Base-by-base conservation (phyloP, 2,797 vertebrate genomes). In the Leuciscus waleckii region DNA sequence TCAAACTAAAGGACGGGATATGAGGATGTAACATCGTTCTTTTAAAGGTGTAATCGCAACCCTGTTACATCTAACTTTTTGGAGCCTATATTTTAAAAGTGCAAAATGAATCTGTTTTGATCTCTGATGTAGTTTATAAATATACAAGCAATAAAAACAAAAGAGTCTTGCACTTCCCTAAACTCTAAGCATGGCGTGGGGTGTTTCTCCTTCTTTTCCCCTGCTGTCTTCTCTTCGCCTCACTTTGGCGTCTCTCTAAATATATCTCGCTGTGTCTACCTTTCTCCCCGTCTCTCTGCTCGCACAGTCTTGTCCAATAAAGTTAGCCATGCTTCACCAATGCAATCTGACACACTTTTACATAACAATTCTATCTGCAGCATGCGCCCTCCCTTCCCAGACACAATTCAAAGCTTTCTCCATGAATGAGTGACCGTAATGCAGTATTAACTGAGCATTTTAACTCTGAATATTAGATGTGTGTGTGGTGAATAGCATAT, bases 141-240 rank as follows among this genome's bases (percentile, higher is more conserved):
- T 81, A 79, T 29, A 65, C 82, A 73, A 79, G 4, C 61, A 71
- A 61, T 65, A 41, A 56, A 39, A 69, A 61, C 46, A 94, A 94
- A 94, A 88, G 92, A 92, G 93, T 94, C 92, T 93, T 94, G 90
- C 90, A 93, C 93, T 93, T 93, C 92, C 91, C 91, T 94, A 93
- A 94, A 93, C 93, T 91, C 92, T 91, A 93, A 93, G 92, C 92
- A 90, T 92, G 91, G 92, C 92, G 87, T 92, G 92, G 87, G 93
- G 92, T 93, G 91, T 88, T 90, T 92, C 91, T 91, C 90, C 90
- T 88, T 87, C 89, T 87, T 89, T 89, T 86, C 86, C 82, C 63
- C 70, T 2, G 67, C 49, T 71, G 79, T 81, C 79, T 80, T 63
- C 51, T 84, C 54, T 67, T 80, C 56, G 73, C 58, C n/a, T 43